phyloP scores from a whole-genome alignment of 2,113 vertebrate genomes.

The Theristicus caerulescens region DNA sequence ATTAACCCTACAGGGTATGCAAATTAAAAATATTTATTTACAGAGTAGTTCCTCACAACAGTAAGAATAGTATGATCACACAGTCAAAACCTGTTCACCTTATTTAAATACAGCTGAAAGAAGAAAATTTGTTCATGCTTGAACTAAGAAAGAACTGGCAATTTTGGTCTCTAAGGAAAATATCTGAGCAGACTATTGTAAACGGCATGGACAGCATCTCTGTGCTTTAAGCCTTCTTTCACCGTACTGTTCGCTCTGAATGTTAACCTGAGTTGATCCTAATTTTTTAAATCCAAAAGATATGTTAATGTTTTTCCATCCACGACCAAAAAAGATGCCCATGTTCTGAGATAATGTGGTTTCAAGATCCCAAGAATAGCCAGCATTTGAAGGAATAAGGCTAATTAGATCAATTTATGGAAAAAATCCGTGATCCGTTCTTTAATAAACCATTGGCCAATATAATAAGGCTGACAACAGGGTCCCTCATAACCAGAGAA shows the following conservation, averaged over 20 bases:
- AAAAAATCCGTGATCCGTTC: neutral
- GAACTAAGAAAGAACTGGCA: neutral
- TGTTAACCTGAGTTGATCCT: neutral
- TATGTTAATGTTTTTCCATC: neutral
- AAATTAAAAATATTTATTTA: neutral
- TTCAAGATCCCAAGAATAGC: neutral
- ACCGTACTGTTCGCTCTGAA: neutral
- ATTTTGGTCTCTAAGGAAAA: neutral
- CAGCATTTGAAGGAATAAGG: neutral
- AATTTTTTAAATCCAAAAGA: neutral
- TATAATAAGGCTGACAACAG: neutral
- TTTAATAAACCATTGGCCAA: neutral
- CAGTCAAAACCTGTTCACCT: neutral
- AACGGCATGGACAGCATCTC: neutral
- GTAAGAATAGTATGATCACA: neutral
- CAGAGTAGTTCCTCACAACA: neutral
- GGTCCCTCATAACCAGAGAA: neutral
- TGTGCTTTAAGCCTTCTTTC: neutral
- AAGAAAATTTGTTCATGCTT: neutral
- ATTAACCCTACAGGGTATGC: neutral
- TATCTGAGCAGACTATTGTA: neutral
- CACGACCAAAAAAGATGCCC: neutral
- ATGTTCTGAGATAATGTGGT: neutral
- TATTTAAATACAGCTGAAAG: neutral
- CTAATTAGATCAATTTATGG: neutral